Evolutionary conservation across 2,113 vertebrate genomes (phyloP), one percentile per base, ranked within the genome.

Genomic region (Scophthalmus maximus): DNA sequence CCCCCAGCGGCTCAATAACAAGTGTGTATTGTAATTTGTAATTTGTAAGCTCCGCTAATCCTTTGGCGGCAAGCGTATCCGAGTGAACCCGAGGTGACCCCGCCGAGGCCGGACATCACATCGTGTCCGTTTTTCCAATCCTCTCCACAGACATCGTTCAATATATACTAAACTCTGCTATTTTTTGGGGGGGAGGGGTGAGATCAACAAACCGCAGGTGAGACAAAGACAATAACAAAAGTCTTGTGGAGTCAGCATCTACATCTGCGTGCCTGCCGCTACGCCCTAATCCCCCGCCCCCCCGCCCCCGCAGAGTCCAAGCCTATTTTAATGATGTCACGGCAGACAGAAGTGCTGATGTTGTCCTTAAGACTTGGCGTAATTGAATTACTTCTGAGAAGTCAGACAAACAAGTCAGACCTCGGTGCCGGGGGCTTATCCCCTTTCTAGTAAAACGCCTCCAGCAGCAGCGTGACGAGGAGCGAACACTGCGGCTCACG

Each of bases 261-360:
- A 27, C 36, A 49, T 63, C 65, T 66, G 66, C 78, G 49, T 50
- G 20, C 57, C 53, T 56, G 49, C 62, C 10, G 42, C 66, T 61
- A 26, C 22, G 69, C 71, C 73, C 49, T 84, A 82, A 88, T 87
- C 86, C 79, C 68, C 66, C 29, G 2, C 36, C 36, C 36, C 36
- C 36, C 36, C 36, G 2, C 36, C 36, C 36, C 36, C 30, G 30
- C n/a, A 2, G 72, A 63, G 80, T 52, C 51, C 51, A 50, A 76
- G 79, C 67, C 68, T 68, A 36, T 53, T 81, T 80, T 86, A 81
- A 80, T 83, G 78, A 86, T 78, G 84, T 80, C 85, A 78, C 63
- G 26, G 52, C 58, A 68, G 63, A 51, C 65, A 79, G 40, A 62
- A 82, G 65, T 79, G 82, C 73, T 88, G 84, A 83, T 82, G 76